Evolutionary conservation across 2,797 vertebrate species (phyloP).

Genomic region (Falco rusticolus): DNA sequence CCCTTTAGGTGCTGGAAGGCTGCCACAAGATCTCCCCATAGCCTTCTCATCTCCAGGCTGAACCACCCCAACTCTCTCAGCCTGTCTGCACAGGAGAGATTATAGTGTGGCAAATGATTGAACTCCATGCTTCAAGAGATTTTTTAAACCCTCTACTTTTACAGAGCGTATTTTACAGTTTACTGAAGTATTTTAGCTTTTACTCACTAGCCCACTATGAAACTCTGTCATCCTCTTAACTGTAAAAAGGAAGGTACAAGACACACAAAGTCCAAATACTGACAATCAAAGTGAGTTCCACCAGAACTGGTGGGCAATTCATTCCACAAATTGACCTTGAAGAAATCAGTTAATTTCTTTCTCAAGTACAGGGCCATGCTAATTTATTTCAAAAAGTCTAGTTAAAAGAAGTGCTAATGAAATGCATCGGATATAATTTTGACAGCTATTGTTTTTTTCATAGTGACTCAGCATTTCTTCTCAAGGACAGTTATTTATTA

Average conservation of each 20-base stretch:
- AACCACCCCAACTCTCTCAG: no score
- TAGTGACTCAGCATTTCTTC: background rate
- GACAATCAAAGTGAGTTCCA: background rate
- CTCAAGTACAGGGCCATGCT: background rate
- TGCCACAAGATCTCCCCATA: no score
- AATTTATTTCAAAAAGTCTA: background rate
- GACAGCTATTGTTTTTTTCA: background rate
- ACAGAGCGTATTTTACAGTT: background rate
- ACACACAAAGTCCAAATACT: background rate
- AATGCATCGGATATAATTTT: background rate
- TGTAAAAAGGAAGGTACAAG: background rate
- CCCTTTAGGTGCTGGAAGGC: no score
- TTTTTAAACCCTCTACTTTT: background rate
- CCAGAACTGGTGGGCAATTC: background rate
- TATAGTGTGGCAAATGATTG: background rate
- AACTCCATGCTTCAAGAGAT: background rate
- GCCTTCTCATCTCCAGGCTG: no score
- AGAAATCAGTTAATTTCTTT: background rate
- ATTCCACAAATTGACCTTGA: background rate
- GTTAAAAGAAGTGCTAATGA: background rate
- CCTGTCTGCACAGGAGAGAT: no score
- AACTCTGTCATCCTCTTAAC: background rate
- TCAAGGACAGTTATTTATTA: constrained; percentile 3
- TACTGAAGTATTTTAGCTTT: background rate
- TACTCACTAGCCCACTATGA: background rate